Base-by-base conservation (phyloP, 1,140 invertebrate species). In the Conus ventricosus region DNA sequence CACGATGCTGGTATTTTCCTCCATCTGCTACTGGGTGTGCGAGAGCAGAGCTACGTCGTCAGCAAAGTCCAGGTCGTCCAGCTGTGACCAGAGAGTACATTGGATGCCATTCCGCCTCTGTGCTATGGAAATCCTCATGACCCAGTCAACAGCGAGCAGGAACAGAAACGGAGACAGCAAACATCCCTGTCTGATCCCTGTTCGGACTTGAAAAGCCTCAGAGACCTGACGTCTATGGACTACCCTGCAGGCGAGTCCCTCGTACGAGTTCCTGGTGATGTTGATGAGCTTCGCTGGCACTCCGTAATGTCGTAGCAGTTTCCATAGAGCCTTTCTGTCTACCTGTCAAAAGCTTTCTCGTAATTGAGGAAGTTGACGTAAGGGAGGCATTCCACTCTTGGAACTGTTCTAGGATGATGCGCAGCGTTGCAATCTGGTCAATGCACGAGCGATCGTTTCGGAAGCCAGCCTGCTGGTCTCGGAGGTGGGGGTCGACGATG, bases 61-160 rank as follows among this genome's bases (percentile, higher is more conserved):
- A 15, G 83, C 88, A 81, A 89, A 89, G 76, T 89, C 88, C 51
- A 89, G 71, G 71, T 91, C 89, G 17, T 91, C 85, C 23, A 90
- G 88, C 78, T 84, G 55, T 15, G 11, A 20, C 15, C 82, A 84
- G 67, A 88, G 57, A 17, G 51, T 11, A 0, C 53, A 88, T 39
- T 51, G 39, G 39, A 23, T 76, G 71, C 57, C 63, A 23, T 83
- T 83, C 81, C 81, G 53, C 81, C 15, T 83, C 53, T 83, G 80
- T 57, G 63, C 60, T n/a, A n/a, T 71, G 54, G n/a, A 88, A 6
- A 7, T 67, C 25, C 27, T 63, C 54, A 63, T 83, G 55, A 27
- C 13, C 60, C 53, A 63, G 80, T 88, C 27, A 39, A 88, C 67
- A 25, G 76, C 80, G 5, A 71, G 54, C 53, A 60, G 39, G 39